phyloP scores from a whole-genome alignment of 2,797 vertebrate species.

The Myripristis jacobus region DNA sequence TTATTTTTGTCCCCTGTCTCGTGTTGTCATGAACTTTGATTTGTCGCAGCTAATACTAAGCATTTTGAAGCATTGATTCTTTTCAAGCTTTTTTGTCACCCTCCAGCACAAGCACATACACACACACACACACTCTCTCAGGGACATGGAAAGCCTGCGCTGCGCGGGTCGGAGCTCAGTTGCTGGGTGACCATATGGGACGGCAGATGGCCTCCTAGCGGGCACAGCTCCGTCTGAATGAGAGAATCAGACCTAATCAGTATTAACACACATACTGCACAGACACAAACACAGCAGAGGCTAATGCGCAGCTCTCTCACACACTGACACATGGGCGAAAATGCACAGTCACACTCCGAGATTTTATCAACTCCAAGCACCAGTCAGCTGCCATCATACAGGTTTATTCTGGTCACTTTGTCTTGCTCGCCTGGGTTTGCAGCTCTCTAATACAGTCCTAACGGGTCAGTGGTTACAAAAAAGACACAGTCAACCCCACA shows the following conservation, averaged over 20 bases:
- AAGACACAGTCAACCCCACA: too few relatives aligned
- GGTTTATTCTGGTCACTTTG: background rate
- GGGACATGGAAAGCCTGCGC: background rate
- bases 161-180: constrained; percentile 52
- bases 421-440: too few relatives aligned
- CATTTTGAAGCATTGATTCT: constrained; percentile 9
- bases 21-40: constrained; percentile 34
- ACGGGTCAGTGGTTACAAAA: too few relatives aligned
- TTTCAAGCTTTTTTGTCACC: constrained; percentile 5
- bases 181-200: constrained; percentile 73
- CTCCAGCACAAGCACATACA: constrained; percentile 18
- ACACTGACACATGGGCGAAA: constrained; percentile 26
- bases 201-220: constrained; percentile 75
- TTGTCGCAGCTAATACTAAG: constrained; percentile 25
- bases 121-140: constrained; percentile 13
- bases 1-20: background rate
- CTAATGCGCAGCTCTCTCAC: constrained; percentile 16
- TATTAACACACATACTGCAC: constrained; percentile 58
- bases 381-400: background rate
- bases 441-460: too few relatives aligned
- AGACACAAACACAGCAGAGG: constrained; percentile 39
- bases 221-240: constrained; percentile 59
- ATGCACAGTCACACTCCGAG: background rate
- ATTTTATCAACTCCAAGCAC: too few relatives aligned
- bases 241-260: constrained; percentile 69